Conservation (phyloP, 1,140 invertebrate species). For the Harpegnathos saltator region DNA sequence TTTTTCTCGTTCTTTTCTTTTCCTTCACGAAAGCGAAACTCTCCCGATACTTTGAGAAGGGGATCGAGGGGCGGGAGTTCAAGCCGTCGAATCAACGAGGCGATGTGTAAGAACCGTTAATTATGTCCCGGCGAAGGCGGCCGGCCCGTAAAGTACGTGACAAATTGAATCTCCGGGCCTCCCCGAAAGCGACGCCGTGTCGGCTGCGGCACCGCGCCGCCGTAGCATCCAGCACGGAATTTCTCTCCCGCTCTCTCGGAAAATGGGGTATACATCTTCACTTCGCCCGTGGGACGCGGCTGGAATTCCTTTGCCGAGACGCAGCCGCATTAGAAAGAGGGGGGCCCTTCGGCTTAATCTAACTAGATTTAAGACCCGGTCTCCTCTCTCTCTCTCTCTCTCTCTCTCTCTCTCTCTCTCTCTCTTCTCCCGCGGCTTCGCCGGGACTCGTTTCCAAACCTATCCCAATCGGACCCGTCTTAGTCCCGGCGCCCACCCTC, state of each 20-base stretch:
- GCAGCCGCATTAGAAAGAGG: constrained; percentile 68
- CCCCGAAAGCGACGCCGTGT: too few relatives aligned
- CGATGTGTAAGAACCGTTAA: constrained; percentile 15
- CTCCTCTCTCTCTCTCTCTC: too few relatives aligned
- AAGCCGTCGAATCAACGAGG: background rate
- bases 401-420: too few relatives aligned
- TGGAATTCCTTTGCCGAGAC: constrained; percentile 49
- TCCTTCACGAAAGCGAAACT: background rate
- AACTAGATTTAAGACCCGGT: constrained; percentile 64
- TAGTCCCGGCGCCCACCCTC: constrained; percentile 41
- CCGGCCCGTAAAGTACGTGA: constrained; percentile 21
- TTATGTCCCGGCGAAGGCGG: background rate
- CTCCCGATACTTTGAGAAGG: background rate
- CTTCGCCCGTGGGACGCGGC: constrained; percentile 39
- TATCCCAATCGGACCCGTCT: constrained; percentile 65
- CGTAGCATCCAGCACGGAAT: constrained; percentile 1
- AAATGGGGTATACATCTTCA: constrained; percentile 60
- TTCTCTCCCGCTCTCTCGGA: constrained; percentile 36
- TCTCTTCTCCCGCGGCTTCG: too few relatives aligned
- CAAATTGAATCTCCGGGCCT: constrained; percentile 17
- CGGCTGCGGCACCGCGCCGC: too few relatives aligned
- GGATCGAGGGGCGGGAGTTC: background rate
- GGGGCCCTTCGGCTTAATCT: constrained; percentile 56
- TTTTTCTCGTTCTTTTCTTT: background rate
- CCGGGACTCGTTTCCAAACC: constrained; percentile 50